Conservation (phyloP, 92 coral and sea anemone species). For the Siderastrea radians region DNA sequence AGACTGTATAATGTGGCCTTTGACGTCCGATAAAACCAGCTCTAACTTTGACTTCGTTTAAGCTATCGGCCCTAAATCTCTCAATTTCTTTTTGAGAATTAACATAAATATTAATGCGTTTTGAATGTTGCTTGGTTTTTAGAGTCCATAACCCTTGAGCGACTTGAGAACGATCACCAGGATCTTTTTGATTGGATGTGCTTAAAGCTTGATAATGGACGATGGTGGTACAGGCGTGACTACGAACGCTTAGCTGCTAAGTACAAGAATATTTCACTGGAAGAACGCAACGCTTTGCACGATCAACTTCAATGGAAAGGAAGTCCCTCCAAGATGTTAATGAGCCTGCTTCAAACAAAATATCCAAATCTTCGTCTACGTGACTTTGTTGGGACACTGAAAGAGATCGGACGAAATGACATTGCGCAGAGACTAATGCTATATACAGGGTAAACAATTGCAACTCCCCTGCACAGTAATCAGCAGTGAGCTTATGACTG, state of each 20-base stretch:
- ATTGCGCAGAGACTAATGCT: constrained; percentile 2
- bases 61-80: no score
- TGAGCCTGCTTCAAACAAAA: constrained; percentile 9
- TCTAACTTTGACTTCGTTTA: no score
- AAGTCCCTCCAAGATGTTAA: constrained; percentile 13
- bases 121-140: no score
- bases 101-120: no score
- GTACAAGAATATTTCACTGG: constrained; percentile 10
- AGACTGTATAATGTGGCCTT: no score
- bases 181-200: constrained; percentile 45
- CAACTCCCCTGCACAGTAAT: not conserved
- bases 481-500: no score
- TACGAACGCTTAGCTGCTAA: constrained; percentile 44
- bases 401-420: constrained; percentile 33
- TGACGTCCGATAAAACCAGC: no score
- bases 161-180: constrained; percentile 15
- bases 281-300: not conserved
- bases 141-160: constrained; percentile 23
- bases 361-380: constrained; percentile 20
- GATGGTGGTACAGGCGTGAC: constrained; percentile 7
- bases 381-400: constrained; percentile 26
- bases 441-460: not conserved
- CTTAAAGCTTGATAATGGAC: not conserved
- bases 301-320: not conserved
- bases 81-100: no score